phyloP scores from a whole-genome alignment of 2,888 invertebrate genomes.

The Campaea margaritaria region DNA sequence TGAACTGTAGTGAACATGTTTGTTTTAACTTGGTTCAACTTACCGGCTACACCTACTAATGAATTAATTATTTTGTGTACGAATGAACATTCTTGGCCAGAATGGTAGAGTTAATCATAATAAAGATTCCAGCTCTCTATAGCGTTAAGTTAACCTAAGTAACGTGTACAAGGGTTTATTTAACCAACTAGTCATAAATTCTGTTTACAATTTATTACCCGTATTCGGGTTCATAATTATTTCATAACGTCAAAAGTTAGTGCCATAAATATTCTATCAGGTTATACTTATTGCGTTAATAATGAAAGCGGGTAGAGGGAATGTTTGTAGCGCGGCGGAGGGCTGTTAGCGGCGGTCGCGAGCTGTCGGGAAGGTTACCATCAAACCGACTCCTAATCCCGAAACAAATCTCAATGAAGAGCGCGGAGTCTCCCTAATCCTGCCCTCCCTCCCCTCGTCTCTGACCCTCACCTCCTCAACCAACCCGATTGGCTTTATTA shows the following conservation, averaged over 20 bases:
- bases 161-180: slow-evolving; percentile 12
- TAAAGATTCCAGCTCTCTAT: slow-evolving; percentile 2
- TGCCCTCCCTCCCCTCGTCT: slow-evolving; percentile 53
- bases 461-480: slow-evolving; percentile 53
- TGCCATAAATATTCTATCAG: slow-evolving; percentile 69
- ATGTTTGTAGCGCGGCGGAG: slow-evolving; percentile 60
- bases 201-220: slow-evolving; percentile 22
- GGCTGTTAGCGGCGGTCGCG: slow-evolving; percentile 62
- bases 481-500: slow-evolving; percentile 83
- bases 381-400: slow-evolving; percentile 82
- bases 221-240: slow-evolving; percentile 44
- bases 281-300: slow-evolving; percentile 66
- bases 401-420: slow-evolving; percentile 85
- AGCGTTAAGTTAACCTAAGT: slow-evolving; percentile 10
- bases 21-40: slow-evolving; percentile 32
- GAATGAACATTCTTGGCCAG: slow-evolving; percentile 15
- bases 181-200: slow-evolving; percentile 29
- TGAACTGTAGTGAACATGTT: slow-evolving; percentile 46
- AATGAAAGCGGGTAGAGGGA: slow-evolving; percentile 59
- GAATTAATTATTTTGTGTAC: slow-evolving; percentile 34
- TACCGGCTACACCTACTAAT: slow-evolving; percentile 21
- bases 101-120: slow-evolving; percentile 8
- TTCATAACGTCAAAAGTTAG: slow-evolving; percentile 64
- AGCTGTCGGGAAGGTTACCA: slow-evolving; percentile 70
- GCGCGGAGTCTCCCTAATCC: slow-evolving; percentile 79